Evolutionary conservation across 1,140 invertebrate genomes (phyloP).

Genomic region (Druon quercuslanigerum): DNA sequence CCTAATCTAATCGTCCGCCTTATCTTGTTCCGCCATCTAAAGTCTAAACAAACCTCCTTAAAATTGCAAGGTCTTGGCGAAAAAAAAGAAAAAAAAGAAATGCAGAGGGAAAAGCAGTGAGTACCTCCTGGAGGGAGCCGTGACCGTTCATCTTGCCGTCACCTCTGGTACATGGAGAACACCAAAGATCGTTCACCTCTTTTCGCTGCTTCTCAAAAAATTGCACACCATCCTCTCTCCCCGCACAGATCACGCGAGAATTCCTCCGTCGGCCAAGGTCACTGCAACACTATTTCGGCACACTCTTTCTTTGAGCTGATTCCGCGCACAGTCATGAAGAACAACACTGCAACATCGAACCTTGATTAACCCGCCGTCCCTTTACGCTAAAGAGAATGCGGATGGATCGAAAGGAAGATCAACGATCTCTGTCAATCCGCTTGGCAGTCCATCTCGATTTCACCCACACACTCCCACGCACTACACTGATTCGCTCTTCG

Average conservation of each 20-base stretch:
- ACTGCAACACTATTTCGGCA: conserved; percentile 35
- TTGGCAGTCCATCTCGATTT: conserved; percentile 16
- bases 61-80: no score
- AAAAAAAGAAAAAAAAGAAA: conserved; percentile 9
- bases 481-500: conserved; percentile 3
- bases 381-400: not conserved
- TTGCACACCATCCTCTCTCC: conserved; percentile 37
- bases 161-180: conserved; percentile 61
- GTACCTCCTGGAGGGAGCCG: conserved; percentile 67
- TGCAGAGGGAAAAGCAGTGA: conserved; percentile 35
- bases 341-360: conserved; percentile 10
- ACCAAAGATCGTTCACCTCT: conserved; percentile 43
- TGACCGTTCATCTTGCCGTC: conserved; percentile 72
- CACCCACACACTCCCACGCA: conserved; percentile 22
- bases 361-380: not conserved
- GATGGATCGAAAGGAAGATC: not conserved
- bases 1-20: no score
- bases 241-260: conserved; percentile 32
- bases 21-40: no score
- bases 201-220: conserved; percentile 43
- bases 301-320: not conserved
- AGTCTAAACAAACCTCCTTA: no score
- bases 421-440: not conserved
- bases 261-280: conserved; percentile 42
- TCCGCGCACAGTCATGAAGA: conserved; percentile 2